A percentile compares a stretch with the other conserved stretches of the same genome.
Evolutionary conservation across 2,888 invertebrate species (phyloP).

Genomic region (Orgyia antiqua): DNA sequence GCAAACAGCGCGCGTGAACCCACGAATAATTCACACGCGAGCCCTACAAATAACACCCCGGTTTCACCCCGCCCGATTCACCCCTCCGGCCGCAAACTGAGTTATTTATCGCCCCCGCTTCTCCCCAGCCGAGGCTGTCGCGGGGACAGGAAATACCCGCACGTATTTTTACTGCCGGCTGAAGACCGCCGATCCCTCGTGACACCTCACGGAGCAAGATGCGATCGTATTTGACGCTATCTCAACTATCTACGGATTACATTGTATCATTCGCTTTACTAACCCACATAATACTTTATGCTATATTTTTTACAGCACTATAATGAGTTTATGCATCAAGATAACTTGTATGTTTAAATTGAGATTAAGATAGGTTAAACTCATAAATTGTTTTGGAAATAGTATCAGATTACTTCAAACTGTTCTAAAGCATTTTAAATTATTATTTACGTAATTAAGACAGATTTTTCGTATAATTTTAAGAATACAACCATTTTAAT

Average conservation of each 20-base stretch:
- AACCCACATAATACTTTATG: no score
- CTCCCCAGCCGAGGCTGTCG: slow-evolving; percentile 37
- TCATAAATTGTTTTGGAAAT: no score
- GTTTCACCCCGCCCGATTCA: slow-evolving; percentile 19
- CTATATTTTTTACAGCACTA: background rate
- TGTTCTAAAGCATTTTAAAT: no score
- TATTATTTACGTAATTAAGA: no score
- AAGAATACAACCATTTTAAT: no score
- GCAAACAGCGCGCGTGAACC: slow-evolving; percentile 73
- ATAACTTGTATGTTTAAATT: no score
- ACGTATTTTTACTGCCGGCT: slow-evolving; percentile 69
- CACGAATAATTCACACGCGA: slow-evolving; percentile 78
- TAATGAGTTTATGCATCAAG: no score
- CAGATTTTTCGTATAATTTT: no score
- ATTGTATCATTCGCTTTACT: no score
- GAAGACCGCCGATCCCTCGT: slow-evolving; percentile 49
- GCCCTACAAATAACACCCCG: slow-evolving; percentile 72
- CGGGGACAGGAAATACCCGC: slow-evolving; percentile 71
- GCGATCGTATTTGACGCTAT: slow-evolving; percentile 17
- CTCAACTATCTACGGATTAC: slow-evolving; percentile 1
- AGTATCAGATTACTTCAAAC: no score
- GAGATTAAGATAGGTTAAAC: no score
- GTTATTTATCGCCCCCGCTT: slow-evolving; percentile 71
- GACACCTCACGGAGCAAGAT: slow-evolving; percentile 51
- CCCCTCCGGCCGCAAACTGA: slow-evolving; percentile 64